Percentiles rank a stretch among this genome's conserved stretches.
Evolutionary conservation across 1,140 invertebrate species (phyloP).

Genomic region (Zaprionus tsacasi): DNA sequence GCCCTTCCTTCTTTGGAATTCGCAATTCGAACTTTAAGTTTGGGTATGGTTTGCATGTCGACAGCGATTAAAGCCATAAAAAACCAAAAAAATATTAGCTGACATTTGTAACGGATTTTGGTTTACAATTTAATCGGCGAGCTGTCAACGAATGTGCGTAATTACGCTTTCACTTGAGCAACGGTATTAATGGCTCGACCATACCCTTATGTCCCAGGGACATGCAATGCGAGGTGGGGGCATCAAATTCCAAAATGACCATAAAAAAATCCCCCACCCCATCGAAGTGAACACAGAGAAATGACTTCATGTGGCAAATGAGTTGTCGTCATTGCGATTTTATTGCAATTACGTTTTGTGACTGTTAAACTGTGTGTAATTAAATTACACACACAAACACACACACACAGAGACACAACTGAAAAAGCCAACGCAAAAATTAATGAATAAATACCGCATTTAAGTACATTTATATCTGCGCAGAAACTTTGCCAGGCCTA

Average conservation of each 20-base stretch:
- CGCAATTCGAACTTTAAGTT: conserved; percentile 19
- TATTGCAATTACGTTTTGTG: conserved; percentile 17
- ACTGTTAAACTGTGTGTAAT: conserved; percentile 13
- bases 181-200: conserved; percentile 31
- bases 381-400: conserved; percentile 24
- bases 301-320: conserved; percentile 19
- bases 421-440: background rate
- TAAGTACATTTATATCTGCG: conserved; percentile 5
- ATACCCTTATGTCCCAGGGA: conserved; percentile 22
- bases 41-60: conserved; percentile 27
- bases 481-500: conserved; percentile 23
- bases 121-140: conserved; percentile 36
- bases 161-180: conserved; percentile 45
- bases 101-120: conserved; percentile 14
- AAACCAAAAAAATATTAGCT: conserved; percentile 21
- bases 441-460: conserved; percentile 30
- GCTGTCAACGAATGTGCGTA: conserved; percentile 42
- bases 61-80: conserved; percentile 44
- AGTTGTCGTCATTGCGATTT: background rate
- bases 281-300: background rate
- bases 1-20: background rate
- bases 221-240: conserved; percentile 24
- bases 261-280: background rate
- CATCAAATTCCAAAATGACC: conserved; percentile 3
- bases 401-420: background rate